Base-by-base conservation (phyloP, 2,797 vertebrate species). In the Galaxias olidus region DNA sequence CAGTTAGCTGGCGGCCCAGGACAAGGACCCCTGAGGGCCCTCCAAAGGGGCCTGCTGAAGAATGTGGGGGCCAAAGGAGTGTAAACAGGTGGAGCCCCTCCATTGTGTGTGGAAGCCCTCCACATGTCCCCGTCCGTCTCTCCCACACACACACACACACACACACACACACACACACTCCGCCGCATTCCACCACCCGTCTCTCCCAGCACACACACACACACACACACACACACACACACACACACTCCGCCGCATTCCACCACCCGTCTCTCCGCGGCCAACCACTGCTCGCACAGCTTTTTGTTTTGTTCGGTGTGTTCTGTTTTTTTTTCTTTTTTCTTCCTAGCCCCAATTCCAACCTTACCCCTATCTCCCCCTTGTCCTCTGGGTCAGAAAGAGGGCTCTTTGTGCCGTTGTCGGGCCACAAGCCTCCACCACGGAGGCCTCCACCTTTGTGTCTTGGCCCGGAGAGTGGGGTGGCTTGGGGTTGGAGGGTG, bases 81-180 rank as follows among this genome's bases (percentile, higher is more conserved):
- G 92, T 93, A 96, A 96, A 98, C 95, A 96, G 94, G 94, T 96
- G 94, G 89, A 89, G 89, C 81, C 75, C 81, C 84, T 91, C 91
- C 88, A 94, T 94, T 93, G 92, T 94, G 86, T 82, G 75, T 77
- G 69, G 81, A 75, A 79, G 79, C 76, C 66, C 69, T 66, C 71
- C 61, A 65, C 73, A 11, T 51, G 48, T 54, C 58, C 53, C 76
- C 2, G n/a, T 60, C 50, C 14, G 65, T 58, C 68, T 79, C 79
- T 79, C 76, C 73, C 61, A 63, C 45, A 40, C 68, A 77, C 63
- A 46, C 64, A 15, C 52, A 43, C 57, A 15, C 54, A 72, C 10
- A 63, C 65, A 61, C 10, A 47, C 58, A 58, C 10, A 73, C 66
- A 68, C 10, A 4, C 57, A 30, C 46, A 51, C 59, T 40, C 59